A percentile compares a stretch with the other conserved stretches of the same genome.
Conservation (phyloP, 2,888 invertebrate species). For the Blastobasis lacticolella region DNA sequence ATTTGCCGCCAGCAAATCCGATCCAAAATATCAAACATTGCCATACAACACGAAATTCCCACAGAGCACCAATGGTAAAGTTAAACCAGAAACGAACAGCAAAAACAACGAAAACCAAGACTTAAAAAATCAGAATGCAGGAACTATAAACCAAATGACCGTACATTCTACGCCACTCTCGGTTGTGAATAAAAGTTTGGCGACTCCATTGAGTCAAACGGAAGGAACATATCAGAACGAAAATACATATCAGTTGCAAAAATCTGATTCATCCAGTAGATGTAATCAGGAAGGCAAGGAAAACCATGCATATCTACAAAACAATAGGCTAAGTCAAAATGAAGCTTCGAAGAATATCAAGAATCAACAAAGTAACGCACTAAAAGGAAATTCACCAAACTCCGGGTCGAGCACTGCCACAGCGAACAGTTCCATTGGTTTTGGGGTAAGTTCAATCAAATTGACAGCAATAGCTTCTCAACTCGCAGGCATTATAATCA, state of each 20-base stretch:
- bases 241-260: conserved; percentile 69
- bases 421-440: conserved; percentile 59
- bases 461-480: background rate
- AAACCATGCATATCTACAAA: conserved; percentile 71
- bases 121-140: conserved; percentile 44
- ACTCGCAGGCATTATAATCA: background rate
- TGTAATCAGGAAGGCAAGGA: conserved; percentile 71
- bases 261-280: conserved; percentile 66
- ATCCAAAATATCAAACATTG: conserved; percentile 93
- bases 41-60: conserved; percentile 92
- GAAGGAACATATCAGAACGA: conserved; percentile 71
- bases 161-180: conserved; percentile 70
- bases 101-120: conserved; percentile 49
- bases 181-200: conserved; percentile 77
- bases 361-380: conserved; percentile 37
- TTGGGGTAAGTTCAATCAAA: conserved; percentile 49
- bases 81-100: conserved; percentile 52
- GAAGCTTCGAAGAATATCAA: conserved; percentile 48
- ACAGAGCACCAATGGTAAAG: conserved; percentile 66
- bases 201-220: conserved; percentile 76
- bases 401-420: conserved; percentile 50
- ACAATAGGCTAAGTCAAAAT: conserved; percentile 62
- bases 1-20: conserved; percentile 86
- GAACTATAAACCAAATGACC: conserved; percentile 66
- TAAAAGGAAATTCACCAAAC: conserved; percentile 61